A percentile compares a stretch with the other conserved stretches of the same genome.
Conservation (phyloP, 2,888 invertebrate species). For the Microdon myrmicae region DNA sequence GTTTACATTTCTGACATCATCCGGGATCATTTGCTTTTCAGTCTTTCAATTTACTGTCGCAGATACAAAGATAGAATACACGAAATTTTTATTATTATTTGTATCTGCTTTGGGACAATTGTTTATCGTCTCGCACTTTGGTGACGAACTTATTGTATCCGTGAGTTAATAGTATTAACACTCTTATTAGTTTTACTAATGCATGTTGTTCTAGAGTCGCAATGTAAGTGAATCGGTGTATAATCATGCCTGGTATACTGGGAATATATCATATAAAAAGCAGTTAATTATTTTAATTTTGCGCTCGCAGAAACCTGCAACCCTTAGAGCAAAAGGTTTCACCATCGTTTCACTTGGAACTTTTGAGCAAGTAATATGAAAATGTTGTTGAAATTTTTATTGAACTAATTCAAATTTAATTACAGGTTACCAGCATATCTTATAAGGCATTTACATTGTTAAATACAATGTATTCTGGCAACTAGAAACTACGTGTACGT, state of each 20-base stretch:
- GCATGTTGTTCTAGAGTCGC: constrained; percentile 53
- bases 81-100: constrained; percentile 49
- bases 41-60: constrained; percentile 51
- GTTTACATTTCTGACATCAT: constrained; percentile 46
- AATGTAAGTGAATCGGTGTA: constrained; percentile 54
- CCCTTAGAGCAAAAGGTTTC: constrained; percentile 57
- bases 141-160: constrained; percentile 45
- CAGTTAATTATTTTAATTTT: constrained; percentile 55
- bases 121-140: constrained; percentile 53
- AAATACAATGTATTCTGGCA: constrained; percentile 8
- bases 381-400: background rate
- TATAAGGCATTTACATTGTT: constrained; percentile 56
- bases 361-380: constrained; percentile 55
- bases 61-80: constrained; percentile 46
- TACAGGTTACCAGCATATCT: constrained; percentile 55
- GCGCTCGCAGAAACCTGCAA: constrained; percentile 55
- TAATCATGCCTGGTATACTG: constrained; percentile 57
- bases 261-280: constrained; percentile 55
- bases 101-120: constrained; percentile 48
- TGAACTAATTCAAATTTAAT: background rate
- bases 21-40: constrained; percentile 48
- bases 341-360: constrained; percentile 55
- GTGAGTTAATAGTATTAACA: constrained; percentile 32
- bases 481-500: background rate
- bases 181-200: background rate